phyloP scores from a whole-genome alignment of 2,888 invertebrate species.

The Drymonia ruficornis region DNA sequence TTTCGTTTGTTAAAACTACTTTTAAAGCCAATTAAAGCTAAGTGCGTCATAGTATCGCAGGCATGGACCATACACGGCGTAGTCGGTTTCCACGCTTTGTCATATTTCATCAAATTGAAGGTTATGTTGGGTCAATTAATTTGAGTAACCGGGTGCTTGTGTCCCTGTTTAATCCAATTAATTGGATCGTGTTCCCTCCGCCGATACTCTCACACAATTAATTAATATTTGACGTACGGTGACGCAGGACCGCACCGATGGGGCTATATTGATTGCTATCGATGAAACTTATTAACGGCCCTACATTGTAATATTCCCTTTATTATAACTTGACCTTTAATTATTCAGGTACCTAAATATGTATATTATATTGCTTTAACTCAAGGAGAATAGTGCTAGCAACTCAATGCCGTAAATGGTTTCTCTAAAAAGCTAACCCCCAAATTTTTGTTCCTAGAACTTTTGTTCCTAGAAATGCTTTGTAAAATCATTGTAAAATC shows the following conservation, averaged over 20 bases:
- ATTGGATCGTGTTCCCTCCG: constrained; percentile 38
- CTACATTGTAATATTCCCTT: background rate
- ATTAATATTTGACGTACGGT: constrained; percentile 35
- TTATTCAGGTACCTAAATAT: too few species aligned
- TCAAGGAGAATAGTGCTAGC: too few species aligned
- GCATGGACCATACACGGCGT: background rate
- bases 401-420: too few species aligned
- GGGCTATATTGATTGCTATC: constrained; percentile 18
- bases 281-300: background rate
- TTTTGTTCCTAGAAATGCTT: too few species aligned
- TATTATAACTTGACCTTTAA: background rate
- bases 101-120: constrained; percentile 16
- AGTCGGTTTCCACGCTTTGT: background rate
- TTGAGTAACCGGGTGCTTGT: constrained; percentile 46
- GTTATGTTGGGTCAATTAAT: constrained; percentile 41
- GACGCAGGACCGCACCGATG: constrained; percentile 8
- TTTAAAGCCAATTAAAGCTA: background rate
- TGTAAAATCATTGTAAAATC: too few species aligned
- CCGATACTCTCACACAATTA: constrained; percentile 35
- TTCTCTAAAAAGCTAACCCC: too few species aligned
- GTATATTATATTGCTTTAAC: too few species aligned
- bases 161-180: constrained; percentile 46
- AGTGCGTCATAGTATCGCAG: background rate
- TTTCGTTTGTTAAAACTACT: too few species aligned
- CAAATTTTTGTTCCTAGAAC: too few species aligned